Base-by-base conservation (phyloP, 2,888 invertebrate species). In the Philopedon plagiatum region DNA sequence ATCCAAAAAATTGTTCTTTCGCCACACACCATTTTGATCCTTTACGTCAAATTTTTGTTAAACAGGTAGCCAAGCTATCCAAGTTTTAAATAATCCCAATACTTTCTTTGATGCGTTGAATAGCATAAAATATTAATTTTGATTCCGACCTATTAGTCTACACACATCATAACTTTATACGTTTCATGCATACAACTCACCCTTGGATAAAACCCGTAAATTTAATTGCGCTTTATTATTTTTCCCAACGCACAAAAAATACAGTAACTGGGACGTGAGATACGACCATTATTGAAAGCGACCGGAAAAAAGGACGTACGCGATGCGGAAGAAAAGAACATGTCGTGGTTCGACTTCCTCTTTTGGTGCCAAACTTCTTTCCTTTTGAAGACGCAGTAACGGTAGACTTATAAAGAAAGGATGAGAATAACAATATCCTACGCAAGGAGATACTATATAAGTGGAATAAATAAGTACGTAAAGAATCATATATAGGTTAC, bases 361-460 rank as follows among this genome's bases (percentile, higher is more conserved):
- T 65, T 65, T 65, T 56, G 64, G 64, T 29, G 41, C 56, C 64
- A 32, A 54, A 65, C 64, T 65, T 65, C 64, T 65, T 65, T 65
- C 64, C 64, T 65, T 65, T 65, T 56, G 29, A 56, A 56, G 56
- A 29, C 26, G 41, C 13, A 56, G 44, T 65, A 65, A 65, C 64
- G 64, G 64, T 65, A 41, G 21, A 26, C 7, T 34, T 8, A 18
- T 21, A 19, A 65, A 56, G 41, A 41, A 65, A 56, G 56, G 64
- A 56, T 18, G 41, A 29, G 64, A 65, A 65, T 56, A 56, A 15
- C 54, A 54, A 54, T 56, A 32, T 56, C 8, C n/a, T 54, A 49
- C 26, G 29, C 15, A 54, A 26, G 51, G 4, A 54, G 29, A n/a
- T 49, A 41, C 2, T n/a, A n/a, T n/a, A 37, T 60, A 41, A 21